Evolutionary conservation across 2,888 invertebrate species (phyloP), one percentile per base, ranked within the genome.

Genomic region (Encarsia formosa): DNA sequence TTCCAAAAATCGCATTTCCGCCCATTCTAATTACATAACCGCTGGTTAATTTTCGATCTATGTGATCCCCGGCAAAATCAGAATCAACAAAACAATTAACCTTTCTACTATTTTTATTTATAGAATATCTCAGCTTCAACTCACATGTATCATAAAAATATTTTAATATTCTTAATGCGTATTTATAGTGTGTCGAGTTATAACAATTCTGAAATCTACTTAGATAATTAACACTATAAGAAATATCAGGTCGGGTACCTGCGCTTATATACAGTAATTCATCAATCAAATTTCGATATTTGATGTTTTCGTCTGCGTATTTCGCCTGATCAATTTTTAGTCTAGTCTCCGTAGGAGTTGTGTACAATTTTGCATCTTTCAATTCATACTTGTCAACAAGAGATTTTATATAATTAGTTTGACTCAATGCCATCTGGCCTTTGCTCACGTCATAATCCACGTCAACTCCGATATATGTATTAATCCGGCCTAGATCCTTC

Each of bases 301-400:
- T 46, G 2, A 41, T 20, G 29, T 41, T 73, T 5, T 5, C 3
- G n/a, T 26, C 16, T 64, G 73, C 73, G 73, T 73, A 73, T 72
- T 75, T 70, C 70, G 65, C 37, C 69, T 73, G 65, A 65, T 63
- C 46, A 51, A 57, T n/a, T 66, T 73, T 71, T 64, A 49, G 41
- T 20, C 45, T 44, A 15, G 15, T 37, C 18, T 52, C 47, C 43
- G 43, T 52, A 16, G 37, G 39, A 11, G 48, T 48, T 32, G 8
- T 42, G 32, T 48, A 39, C n/a, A 52, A 29, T 42, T 48, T 48
- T 11, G 22, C 18, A 22, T 52, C 41, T 29, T 34, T 1, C n/a
- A 52, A 15, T 18, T 42, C 2, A 26, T 47, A 52, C 19, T 39
- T 47, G 15, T 34, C n/a, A 8, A 24, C 20, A 31, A 42, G 32